phyloP scores from a whole-genome alignment of 2,113 vertebrate genomes.

The Orthonyx spaldingii region DNA sequence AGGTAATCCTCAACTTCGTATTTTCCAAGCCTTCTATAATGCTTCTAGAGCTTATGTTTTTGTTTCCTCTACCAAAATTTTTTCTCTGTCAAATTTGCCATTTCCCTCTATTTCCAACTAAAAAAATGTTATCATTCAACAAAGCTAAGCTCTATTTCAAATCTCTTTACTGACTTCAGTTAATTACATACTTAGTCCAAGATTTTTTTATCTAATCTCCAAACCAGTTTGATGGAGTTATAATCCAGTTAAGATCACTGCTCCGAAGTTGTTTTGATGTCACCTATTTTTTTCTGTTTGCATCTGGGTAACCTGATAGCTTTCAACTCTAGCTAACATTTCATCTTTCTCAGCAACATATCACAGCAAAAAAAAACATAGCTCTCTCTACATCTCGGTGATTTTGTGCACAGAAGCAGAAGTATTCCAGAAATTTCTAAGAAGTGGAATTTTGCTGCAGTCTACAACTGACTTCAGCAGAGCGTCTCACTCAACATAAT shows the following conservation, averaged over 20 bases:
- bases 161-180: background rate
- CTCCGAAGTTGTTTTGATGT: background rate
- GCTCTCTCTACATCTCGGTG: background rate
- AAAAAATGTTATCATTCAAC: background rate
- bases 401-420: background rate
- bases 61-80: background rate
- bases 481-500: background rate
- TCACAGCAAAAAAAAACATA: background rate
- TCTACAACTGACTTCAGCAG: background rate
- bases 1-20: background rate
- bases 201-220: background rate
- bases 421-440: background rate
- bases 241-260: background rate
- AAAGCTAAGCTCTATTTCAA: background rate
- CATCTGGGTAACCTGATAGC: background rate
- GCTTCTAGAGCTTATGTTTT: background rate
- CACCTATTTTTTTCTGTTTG: background rate
- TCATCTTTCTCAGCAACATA: background rate
- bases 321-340: background rate
- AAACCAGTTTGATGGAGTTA: background rate
- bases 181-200: background rate
- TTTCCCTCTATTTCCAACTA: background rate
- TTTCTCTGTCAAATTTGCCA: background rate
- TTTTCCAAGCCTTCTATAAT: background rate
- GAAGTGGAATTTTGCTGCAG: background rate